Percentiles rank a stretch among this genome's conserved stretches.
phyloP scores from a whole-genome alignment of 2,888 invertebrate genomes.

The Cosmorhoe ocellata region DNA sequence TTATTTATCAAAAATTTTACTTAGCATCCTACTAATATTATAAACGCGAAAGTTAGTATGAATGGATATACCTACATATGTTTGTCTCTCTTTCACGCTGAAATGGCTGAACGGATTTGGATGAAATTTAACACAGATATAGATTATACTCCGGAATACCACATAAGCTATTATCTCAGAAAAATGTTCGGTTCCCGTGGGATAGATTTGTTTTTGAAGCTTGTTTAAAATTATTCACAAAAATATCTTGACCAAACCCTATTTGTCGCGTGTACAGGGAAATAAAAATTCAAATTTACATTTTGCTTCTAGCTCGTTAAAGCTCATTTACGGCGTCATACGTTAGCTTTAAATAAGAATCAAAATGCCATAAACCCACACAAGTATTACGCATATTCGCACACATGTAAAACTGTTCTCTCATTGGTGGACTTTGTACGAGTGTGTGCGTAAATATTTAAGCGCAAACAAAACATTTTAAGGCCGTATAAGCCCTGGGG shows the following conservation, averaged over 20 bases:
- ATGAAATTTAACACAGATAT: too few species aligned
- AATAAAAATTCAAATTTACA: conserved; percentile 27
- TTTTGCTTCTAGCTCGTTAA: conserved; percentile 29
- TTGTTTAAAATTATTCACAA: not conserved
- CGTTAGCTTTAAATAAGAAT: conserved; percentile 34
- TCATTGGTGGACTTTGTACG: conserved; percentile 37
- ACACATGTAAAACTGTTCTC: conserved; percentile 30
- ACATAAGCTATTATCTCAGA: too few species aligned
- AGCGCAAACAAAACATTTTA: conserved; percentile 36
- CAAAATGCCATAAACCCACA: conserved; percentile 30
- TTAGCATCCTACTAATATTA: too few species aligned
- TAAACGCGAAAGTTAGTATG: too few species aligned
- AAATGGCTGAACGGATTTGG: too few species aligned
- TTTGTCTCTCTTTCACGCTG: too few species aligned
- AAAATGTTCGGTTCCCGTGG: too few species aligned
- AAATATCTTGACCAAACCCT: conserved; percentile 3
- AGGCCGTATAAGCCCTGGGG: conserved; percentile 35
- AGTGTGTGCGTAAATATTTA: conserved; percentile 45
- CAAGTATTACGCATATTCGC: conserved; percentile 19
- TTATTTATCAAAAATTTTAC: too few species aligned
- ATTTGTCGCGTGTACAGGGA: conserved; percentile 10
- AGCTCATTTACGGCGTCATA: conserved; percentile 25
- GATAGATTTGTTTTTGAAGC: too few species aligned
- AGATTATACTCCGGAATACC: too few species aligned
- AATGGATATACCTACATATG: too few species aligned